phyloP scores from a whole-genome alignment of 2,888 invertebrate genomes.

The Willowsia nigromaculata region DNA sequence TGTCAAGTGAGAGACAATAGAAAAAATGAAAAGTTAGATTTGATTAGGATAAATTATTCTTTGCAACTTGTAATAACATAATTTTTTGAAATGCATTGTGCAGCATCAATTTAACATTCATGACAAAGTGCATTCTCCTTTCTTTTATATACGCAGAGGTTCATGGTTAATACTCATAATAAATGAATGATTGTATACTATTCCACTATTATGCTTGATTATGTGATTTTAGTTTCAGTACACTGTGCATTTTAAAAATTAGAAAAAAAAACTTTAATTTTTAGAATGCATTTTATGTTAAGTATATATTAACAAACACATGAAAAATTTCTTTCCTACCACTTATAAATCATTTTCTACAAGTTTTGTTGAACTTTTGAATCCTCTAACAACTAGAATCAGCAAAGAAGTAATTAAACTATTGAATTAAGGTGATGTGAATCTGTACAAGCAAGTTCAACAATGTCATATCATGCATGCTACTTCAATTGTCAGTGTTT shows the following conservation, averaged over 20 bases:
- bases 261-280: background rate
- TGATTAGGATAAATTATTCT: too few species aligned
- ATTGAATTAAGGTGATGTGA: slow-evolving; percentile 25
- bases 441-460: background rate
- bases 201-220: background rate
- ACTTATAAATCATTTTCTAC: too few species aligned
- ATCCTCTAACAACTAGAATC: background rate
- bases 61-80: background rate
- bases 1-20: too few species aligned
- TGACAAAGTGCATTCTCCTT: slow-evolving; percentile 1
- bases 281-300: too few species aligned
- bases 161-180: background rate
- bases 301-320: too few species aligned
- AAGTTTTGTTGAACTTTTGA: background rate
- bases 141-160: too few species aligned
- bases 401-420: background rate
- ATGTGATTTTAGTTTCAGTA: slow-evolving; percentile 38
- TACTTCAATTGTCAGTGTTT: background rate
- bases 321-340: too few species aligned
- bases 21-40: too few species aligned
- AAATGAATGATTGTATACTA: background rate
- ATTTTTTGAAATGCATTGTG: background rate
- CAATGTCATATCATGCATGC: background rate
- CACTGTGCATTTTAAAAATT: slow-evolving; percentile 22
- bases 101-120: background rate